Evolutionary conservation across 2,888 invertebrate genomes (phyloP), one percentile per base, ranked within the genome.

Genomic region (Melanchra persicariae): DNA sequence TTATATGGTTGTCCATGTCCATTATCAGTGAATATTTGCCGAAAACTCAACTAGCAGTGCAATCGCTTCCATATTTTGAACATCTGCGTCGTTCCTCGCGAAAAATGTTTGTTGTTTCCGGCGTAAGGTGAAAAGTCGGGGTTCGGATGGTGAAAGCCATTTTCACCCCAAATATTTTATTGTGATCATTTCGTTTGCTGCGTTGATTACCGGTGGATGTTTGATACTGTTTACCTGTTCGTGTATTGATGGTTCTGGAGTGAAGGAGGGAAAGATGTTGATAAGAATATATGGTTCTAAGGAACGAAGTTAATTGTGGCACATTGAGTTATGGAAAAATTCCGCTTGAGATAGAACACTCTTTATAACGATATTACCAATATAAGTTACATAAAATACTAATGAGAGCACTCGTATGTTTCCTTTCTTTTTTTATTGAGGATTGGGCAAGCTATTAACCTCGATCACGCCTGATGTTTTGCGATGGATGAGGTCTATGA

Each of bases 61-160:
- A n/a, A n/a, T n/a, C 87, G 1, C 75, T 80, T 90, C 88, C 70
- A 87, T 55, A 54, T 8, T 30, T 24, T 24, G 19, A 75, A 87
- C 45, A 78, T 90, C 87, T 0, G 17, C 55, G 82, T 6, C 5
- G 37, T 77, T 67, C 82, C 85, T 85, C 87, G 88, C 90, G 88
- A 89, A 90, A 92, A 92, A 90, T 91, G 90, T 90, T 76, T 91
- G 91, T 91, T 91, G 87, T 88, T 87, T 86, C 87, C 85, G 85
- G 81, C 81, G 75, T 80, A 89, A 91, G 92, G 91, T 92, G 91
- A 91, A 91, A 92, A 92, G 91, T 92, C 89, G 87, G 87, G 84
- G 86, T 88, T 88, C 87, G 88, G 85, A 89, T 83, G 84, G 83
- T 83, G 84, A 86, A 86, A 87, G 86, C 86, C 84, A 83, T 86